Evolutionary conservation across 2,797 vertebrate species (phyloP), one percentile per base, ranked within the genome.

Genomic region (Taenioides sp.): DNA sequence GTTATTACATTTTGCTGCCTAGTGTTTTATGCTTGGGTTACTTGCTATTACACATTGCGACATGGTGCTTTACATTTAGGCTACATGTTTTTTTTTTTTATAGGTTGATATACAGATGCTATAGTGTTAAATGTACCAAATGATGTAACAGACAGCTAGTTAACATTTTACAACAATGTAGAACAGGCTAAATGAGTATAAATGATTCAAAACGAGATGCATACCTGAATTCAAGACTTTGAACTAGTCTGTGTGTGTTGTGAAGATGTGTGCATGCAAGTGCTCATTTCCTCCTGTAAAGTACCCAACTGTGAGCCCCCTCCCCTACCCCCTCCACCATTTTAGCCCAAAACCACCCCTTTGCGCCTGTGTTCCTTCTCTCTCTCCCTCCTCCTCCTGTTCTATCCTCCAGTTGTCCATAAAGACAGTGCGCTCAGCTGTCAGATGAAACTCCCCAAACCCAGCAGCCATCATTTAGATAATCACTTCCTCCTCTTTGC

Each of bases 301-400:
- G 57, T 59, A 16, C 57, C 57, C 57, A 59, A 59, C 28, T 95
- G 86, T 80, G 80, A 75, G 72, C 91, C 94, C 95, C 96, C 92
- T 95, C 95, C 95, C 93, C 93, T 95, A 92, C 90, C 92, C 94
- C 95, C 94, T 93, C 94, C 94, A 93, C 95, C 95, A 95, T 96
- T 96, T 95, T 96, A 94, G 93, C 95, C 96, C 94, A 80, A 86
- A 96, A 96, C 94, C 92, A 93, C 94, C 85, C 92, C 94, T 97
- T 94, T 95, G 95, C 95, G 95, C 79, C 68, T 71, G 73, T 74
- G 77, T 72, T 70, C 70, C 75, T 71, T 74, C 74, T 59, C 69
- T 23, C 59, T 50, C 73, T 54, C 67, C 69, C 67, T 62, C 78
- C 77, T 62, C 76, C 70, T 65, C 74, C 77, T 73, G 75, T 71